phyloP scores from a whole-genome alignment of 2,888 invertebrate species.

The Caenorhabditis sulstoni region DNA sequence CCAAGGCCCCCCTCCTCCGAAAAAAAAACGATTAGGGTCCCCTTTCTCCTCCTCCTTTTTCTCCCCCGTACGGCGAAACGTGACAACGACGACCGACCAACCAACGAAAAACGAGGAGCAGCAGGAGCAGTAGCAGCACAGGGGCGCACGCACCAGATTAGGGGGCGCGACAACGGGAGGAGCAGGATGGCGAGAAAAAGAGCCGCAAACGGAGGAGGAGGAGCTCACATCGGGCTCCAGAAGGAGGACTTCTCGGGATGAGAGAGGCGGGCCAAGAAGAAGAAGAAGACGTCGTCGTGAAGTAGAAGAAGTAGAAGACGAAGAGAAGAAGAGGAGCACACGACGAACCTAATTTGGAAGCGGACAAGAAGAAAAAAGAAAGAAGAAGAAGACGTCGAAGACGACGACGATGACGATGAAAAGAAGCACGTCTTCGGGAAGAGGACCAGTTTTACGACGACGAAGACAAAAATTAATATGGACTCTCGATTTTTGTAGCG shows the following conservation, averaged over 20 bases:
- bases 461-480: neutral
- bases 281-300: too few relatives aligned
- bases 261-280: neutral
- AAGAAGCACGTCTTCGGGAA: neutral
- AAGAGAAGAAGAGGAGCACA: neutral
- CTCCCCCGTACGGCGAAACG: too few relatives aligned
- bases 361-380: conserved; percentile 6
- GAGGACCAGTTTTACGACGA: neutral
- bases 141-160: neutral
- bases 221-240: conserved; percentile 13
- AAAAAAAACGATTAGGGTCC: conserved; percentile 46
- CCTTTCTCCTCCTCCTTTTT: neutral
- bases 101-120: too few relatives aligned
- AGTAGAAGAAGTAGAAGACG: too few relatives aligned
- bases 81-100: too few relatives aligned
- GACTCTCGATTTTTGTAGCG: too few relatives aligned
- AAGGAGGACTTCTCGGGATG: conserved; percentile 9
- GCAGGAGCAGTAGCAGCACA: neutral
- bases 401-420: neutral
- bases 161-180: neutral
- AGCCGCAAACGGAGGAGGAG: neutral
- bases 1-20: neutral
- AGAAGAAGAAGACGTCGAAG: conserved; percentile 7
- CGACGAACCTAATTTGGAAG: conserved; percentile 47
- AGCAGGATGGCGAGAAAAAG: conserved; percentile 14